Conservation (phyloP, 2,888 invertebrate species). For the Balanococcus diminutus region DNA sequence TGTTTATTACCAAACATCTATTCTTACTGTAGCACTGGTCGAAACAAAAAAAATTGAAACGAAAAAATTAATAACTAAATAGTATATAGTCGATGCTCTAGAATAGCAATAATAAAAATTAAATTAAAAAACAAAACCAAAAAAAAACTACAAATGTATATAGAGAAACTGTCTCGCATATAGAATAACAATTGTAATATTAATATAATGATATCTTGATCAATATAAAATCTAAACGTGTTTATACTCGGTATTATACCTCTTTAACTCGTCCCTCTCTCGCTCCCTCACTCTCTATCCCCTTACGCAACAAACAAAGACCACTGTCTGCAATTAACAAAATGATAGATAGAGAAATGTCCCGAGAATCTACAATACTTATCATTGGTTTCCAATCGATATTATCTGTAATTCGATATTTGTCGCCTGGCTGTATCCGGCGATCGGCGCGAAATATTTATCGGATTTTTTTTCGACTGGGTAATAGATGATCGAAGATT, state of each 20-base stretch:
- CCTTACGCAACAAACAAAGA: not conserved
- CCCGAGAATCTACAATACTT: constrained; percentile 28
- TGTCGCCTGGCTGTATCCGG: constrained; percentile 13
- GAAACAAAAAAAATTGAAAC: not conserved
- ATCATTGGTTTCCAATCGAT: constrained; percentile 38
- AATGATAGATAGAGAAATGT: not conserved
- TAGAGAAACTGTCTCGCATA: not conserved
- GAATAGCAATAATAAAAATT: not conserved
- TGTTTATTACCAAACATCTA: not conserved
- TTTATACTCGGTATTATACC: not conserved
- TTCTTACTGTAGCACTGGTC: not conserved
- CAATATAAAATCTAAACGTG: constrained; percentile 1
- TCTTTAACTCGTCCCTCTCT: not conserved
- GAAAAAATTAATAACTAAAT: constrained; percentile 40
- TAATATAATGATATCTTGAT: constrained; percentile 39
- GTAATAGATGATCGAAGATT: not conserved
- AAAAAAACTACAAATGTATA: too few relatives aligned
- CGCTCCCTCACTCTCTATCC: too few relatives aligned
- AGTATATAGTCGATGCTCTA: not conserved
- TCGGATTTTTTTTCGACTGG: not conserved
- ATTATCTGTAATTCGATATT: constrained; percentile 35
- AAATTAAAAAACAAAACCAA: not conserved
- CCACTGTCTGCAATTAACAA: constrained; percentile 22
- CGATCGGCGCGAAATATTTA: constrained; percentile 21
- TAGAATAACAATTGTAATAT: constrained; percentile 35